phyloP scores from a whole-genome alignment of 1,140 invertebrate species.

The Physella acuta region DNA sequence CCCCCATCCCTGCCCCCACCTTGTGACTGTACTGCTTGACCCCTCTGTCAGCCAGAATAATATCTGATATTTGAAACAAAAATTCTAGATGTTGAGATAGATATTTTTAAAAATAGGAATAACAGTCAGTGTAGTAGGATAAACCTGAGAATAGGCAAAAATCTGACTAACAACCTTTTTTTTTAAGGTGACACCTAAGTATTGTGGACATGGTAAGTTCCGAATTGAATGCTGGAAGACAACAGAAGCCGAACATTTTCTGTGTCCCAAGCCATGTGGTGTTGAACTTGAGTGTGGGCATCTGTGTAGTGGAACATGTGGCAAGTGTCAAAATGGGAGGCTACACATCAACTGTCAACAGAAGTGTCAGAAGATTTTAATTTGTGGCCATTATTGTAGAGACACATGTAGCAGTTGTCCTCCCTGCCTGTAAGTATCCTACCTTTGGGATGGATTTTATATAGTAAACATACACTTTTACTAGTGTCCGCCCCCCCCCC shows the following conservation, averaged over 20 bases:
- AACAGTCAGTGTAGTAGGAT: too few relatives aligned
- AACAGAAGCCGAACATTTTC: slow-evolving; percentile 12
- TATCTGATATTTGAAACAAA: too few relatives aligned
- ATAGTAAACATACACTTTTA: too few relatives aligned
- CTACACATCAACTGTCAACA: slow-evolving; percentile 63
- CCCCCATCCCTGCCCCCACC: too few relatives aligned
- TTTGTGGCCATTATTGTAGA: slow-evolving; percentile 58
- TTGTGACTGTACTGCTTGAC: too few relatives aligned
- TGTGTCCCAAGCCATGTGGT: slow-evolving; percentile 31
- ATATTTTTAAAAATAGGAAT: too few relatives aligned
- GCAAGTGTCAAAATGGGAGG: slow-evolving; percentile 65
- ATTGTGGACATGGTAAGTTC: slow-evolving; percentile 67
- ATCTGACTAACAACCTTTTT: too few relatives aligned
- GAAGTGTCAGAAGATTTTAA: slow-evolving; percentile 46
- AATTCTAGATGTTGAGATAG: too few relatives aligned
- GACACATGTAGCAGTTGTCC: slow-evolving; percentile 61
- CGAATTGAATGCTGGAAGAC: slow-evolving; percentile 62
- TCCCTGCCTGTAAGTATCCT: slow-evolving; percentile 65
- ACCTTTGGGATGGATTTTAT: too few relatives aligned
- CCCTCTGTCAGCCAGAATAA: too few relatives aligned
- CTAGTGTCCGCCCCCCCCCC: too few relatives aligned
- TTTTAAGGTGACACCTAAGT: neutral
- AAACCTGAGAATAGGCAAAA: too few relatives aligned
- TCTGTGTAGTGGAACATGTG: slow-evolving; percentile 43
- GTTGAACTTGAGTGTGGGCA: slow-evolving; percentile 42